A percentile compares a stretch with the other conserved stretches of the same genome.
Evolutionary conservation across 2,888 invertebrate species (phyloP).

Genomic region (Hesperia comma): DNA sequence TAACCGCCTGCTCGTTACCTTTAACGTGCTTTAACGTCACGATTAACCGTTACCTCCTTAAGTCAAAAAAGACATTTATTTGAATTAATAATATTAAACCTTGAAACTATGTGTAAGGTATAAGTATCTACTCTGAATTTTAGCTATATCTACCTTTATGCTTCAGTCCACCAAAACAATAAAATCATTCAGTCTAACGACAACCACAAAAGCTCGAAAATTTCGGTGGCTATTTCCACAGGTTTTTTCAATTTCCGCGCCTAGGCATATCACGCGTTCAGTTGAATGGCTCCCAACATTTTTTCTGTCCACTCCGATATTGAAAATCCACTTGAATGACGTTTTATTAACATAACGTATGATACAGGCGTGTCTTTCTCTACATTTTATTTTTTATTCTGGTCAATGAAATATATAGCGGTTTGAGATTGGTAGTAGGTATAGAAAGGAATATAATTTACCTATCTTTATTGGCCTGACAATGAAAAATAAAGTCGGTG

Average conservation of each 20-base stretch:
- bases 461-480: too few relatives aligned
- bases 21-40: too few relatives aligned
- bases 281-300: conserved; percentile 56
- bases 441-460: too few relatives aligned
- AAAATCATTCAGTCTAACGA: conserved; percentile 10
- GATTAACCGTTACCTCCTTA: too few relatives aligned
- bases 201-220: conserved; percentile 27
- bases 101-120: too few relatives aligned
- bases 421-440: too few relatives aligned
- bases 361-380: neutral
- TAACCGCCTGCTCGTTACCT: too few relatives aligned
- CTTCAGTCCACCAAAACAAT: neutral
- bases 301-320: conserved; percentile 49
- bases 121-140: too few relatives aligned
- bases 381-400: neutral
- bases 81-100: too few relatives aligned
- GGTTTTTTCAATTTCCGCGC: conserved; percentile 75
- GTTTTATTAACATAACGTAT: conserved; percentile 45
- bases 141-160: neutral
- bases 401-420: neutral
- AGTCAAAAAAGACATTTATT: too few relatives aligned
- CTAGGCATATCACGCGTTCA: conserved; percentile 63
- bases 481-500: too few relatives aligned
- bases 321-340: conserved; percentile 50
- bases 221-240: conserved; percentile 51